phyloP scores from a whole-genome alignment of 1,140 invertebrate genomes.

The Zaprionus nigranus region DNA sequence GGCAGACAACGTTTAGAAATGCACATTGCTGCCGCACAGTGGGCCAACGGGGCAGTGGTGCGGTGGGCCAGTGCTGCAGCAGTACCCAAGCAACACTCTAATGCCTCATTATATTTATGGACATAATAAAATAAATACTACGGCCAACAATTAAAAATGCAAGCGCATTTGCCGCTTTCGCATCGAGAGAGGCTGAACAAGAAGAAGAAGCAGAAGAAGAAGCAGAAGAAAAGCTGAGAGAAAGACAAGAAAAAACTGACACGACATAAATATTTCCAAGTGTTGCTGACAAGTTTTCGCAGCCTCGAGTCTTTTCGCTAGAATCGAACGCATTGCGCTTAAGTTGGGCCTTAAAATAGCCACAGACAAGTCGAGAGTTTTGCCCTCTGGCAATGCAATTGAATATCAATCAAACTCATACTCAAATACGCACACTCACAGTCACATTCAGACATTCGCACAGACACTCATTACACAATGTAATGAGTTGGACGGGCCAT shows the following conservation, averaged over 20 bases:
- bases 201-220: constrained; percentile 1
- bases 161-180: constrained; percentile 75
- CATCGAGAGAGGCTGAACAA: constrained; percentile 20
- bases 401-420: constrained; percentile 72
- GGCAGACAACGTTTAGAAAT: constrained; percentile 47
- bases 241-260: constrained; percentile 53
- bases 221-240: constrained; percentile 15
- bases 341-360: constrained; percentile 24
- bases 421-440: constrained; percentile 47
- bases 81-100: constrained; percentile 49
- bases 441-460: constrained; percentile 35
- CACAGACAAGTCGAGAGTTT: not conserved
- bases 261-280: constrained; percentile 78
- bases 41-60: constrained; percentile 5
- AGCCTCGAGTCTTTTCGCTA: not conserved
- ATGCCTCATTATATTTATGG: constrained; percentile 81
- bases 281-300: constrained; percentile 27
- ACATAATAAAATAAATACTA: constrained; percentile 83
- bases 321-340: not conserved
- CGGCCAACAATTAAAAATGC: constrained; percentile 80
- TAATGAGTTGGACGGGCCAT: constrained; percentile 35
- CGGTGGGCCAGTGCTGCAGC: constrained; percentile 3
- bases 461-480: constrained; percentile 49
- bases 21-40: constrained; percentile 14
- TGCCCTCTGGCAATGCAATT: constrained; percentile 38